These are phyloP conservation scores for Drosophila macrospina DNA, from an alignment of 2,888 invertebrate genomes.

Conservation along the genomic window DNA sequence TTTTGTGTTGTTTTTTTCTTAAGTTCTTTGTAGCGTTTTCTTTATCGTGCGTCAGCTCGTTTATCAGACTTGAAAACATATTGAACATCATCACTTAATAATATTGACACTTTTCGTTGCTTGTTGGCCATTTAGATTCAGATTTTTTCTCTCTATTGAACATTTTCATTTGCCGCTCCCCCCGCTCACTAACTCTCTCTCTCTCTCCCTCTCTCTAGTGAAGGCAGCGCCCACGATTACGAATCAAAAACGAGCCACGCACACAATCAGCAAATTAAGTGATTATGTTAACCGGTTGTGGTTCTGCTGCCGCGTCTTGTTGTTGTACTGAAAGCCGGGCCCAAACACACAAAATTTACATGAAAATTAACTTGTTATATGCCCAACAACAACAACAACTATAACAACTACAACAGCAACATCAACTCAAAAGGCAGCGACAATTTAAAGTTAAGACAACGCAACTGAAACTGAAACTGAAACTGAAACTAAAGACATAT, in stretches of 20 bases:
- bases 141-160: constrained; percentile 20
- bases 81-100: constrained; percentile 79
- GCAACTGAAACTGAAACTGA: constrained; percentile 33
- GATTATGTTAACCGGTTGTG: constrained; percentile 80
- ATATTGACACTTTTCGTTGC: constrained; percentile 70
- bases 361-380: constrained; percentile 80
- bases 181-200: background rate
- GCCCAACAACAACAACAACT: constrained; percentile 43
- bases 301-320: constrained; percentile 14
- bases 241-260: constrained; percentile 64
- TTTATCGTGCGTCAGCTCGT: constrained; percentile 61
- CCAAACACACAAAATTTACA: constrained; percentile 76
- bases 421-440: constrained; percentile 39
- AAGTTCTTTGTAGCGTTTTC: constrained; percentile 5
- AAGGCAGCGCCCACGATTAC: constrained; percentile 65
- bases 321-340: constrained; percentile 45
- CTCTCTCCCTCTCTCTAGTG: background rate
- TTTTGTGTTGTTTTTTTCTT: constrained; percentile 9
- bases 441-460: constrained; percentile 44
- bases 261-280: constrained; percentile 78
- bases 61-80: constrained; percentile 71
- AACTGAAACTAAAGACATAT: constrained; percentile 20
- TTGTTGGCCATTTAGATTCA: constrained; percentile 29
- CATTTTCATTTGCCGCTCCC: constrained; percentile 15
- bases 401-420: constrained; percentile 21